These are phyloP conservation scores for Gulo gulo DNA, from an alignment of 2,113 vertebrate species.

Conservation along the genomic window DNA sequence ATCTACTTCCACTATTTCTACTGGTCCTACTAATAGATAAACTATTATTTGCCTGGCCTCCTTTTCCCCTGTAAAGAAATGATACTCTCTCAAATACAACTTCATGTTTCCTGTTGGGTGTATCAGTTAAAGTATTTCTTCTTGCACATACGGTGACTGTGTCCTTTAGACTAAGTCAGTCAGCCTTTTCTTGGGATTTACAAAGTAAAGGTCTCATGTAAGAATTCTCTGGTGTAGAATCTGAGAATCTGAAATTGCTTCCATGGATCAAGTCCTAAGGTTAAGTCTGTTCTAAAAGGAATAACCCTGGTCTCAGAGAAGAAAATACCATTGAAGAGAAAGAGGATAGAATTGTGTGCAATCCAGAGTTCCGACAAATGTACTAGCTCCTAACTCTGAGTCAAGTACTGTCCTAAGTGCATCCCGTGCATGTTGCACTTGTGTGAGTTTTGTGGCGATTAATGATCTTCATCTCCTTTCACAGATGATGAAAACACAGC, in stretches of 20 bases:
- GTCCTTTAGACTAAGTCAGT: not conserved
- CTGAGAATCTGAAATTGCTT: not conserved
- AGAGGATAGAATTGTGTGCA: not conserved
- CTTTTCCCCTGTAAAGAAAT: not conserved
- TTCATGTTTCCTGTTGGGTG: not conserved
- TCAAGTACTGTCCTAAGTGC: accelerated
- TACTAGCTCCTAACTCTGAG: accelerated
- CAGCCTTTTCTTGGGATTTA: not conserved
- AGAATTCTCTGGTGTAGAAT: not conserved
- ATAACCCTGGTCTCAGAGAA: not conserved
- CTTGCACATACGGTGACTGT: not conserved
- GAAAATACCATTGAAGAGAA: accelerated
- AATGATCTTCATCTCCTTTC: not conserved
- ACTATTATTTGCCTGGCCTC: not conserved
- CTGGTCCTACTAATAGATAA: not conserved
- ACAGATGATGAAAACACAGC: not conserved
- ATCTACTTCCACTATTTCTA: not conserved
- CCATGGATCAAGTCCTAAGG: no score
- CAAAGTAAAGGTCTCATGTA: not conserved
- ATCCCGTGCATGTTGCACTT: not conserved
- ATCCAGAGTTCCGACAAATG: not conserved
- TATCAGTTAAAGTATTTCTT: not conserved
- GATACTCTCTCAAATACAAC: not conserved
- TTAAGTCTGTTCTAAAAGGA: not conserved
- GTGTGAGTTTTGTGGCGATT: not conserved